Percentiles rank a stretch among this genome's conserved stretches.
phyloP scores from a whole-genome alignment of 2,888 invertebrate genomes.

The Temnothorax unifasciatus region DNA sequence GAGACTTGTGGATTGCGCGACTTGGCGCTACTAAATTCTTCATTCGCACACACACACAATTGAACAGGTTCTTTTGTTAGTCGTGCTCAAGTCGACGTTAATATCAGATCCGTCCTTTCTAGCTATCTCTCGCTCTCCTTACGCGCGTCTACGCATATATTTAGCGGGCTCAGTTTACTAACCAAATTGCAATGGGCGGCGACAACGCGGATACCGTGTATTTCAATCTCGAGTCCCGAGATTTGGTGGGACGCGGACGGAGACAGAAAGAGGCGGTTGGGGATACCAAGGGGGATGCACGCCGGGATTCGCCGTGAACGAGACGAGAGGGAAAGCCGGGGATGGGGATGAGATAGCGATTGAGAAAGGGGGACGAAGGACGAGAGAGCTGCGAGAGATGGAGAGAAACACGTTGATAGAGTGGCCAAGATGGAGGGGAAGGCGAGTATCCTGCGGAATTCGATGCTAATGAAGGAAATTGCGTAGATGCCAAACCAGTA shows the following conservation, averaged over 20 bases:
- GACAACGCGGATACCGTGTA: conserved; percentile 67
- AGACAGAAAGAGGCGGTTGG: conserved; percentile 39
- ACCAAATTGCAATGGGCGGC: conserved; percentile 70
- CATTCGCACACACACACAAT: neutral
- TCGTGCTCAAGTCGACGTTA: conserved; percentile 10
- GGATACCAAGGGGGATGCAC: conserved; percentile 58
- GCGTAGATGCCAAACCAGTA: conserved; percentile 80
- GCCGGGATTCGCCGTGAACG: conserved; percentile 28
- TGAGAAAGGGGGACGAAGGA: conserved; percentile 10
- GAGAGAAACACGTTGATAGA: conserved; percentile 41
- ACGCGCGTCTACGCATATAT: conserved; percentile 37
- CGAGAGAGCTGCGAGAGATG: conserved; percentile 27
- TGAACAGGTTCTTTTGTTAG: neutral
- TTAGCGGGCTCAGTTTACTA: conserved; percentile 66
- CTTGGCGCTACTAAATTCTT: neutral
- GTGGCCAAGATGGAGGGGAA: conserved; percentile 45
- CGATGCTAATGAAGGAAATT: conserved; percentile 82
- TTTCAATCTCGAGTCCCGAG: conserved; percentile 61
- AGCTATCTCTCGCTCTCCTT: neutral
- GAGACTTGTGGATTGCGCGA: neutral
- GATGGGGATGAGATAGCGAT: conserved; percentile 47
- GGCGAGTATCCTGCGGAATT: conserved; percentile 77
- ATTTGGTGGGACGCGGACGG: conserved; percentile 67
- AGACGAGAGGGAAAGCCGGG: conserved; percentile 32
- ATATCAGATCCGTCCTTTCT: neutral